Percentiles rank a stretch among this genome's conserved stretches.
Conservation (phyloP, 2,113 vertebrate genomes). For the Alces alces region DNA sequence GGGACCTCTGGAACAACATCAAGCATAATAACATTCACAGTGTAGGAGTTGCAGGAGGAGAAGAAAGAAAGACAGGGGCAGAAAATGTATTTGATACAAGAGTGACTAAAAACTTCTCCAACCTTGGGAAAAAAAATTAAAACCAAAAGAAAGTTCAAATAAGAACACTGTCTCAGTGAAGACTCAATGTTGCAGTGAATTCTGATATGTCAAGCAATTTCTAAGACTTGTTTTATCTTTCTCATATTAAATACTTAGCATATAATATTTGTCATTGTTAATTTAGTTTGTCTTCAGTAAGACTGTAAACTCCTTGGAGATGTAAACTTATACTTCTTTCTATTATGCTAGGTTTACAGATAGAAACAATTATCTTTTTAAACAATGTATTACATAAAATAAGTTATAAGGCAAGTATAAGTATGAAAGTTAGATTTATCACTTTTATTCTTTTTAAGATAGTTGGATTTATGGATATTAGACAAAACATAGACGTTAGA, state of each 20-base stretch:
- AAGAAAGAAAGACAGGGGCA: neutral
- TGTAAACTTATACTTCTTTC: neutral
- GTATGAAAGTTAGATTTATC: neutral
- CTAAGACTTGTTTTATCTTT: neutral
- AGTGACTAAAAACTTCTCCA: neutral
- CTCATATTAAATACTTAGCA: neutral
- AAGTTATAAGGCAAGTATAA: neutral
- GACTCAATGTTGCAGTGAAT: neutral
- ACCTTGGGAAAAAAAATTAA: neutral
- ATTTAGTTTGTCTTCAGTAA: neutral
- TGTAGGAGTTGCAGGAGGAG: neutral
- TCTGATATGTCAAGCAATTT: neutral
- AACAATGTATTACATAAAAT: neutral
- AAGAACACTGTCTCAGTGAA: neutral
- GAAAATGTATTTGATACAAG: neutral
- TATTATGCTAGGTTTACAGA: neutral
- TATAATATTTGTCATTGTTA: neutral
- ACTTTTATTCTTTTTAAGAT: neutral
- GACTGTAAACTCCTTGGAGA: neutral
- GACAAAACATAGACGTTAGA: neutral
- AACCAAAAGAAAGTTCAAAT: neutral
- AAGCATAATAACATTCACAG: neutral
- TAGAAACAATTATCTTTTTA: neutral
- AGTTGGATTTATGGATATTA: neutral
- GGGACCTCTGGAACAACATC: neutral